A percentile compares a stretch with the other conserved stretches of the same genome.
These are phyloP conservation scores for Malthinus flaveolus DNA, from an alignment of 2,888 invertebrate species.

Conservation along the genomic window DNA sequence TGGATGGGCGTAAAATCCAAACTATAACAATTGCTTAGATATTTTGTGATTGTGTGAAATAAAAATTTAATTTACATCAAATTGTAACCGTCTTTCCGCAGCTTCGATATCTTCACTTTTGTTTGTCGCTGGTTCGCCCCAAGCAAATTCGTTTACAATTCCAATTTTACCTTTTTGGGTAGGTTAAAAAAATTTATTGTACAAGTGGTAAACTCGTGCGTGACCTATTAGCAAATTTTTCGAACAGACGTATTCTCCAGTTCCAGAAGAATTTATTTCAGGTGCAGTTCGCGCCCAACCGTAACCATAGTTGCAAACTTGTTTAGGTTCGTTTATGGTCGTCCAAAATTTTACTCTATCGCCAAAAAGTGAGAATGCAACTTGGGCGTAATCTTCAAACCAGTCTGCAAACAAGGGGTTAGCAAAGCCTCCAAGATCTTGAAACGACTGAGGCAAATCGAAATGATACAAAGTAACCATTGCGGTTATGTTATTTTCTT, in stretches of 20 bases:
- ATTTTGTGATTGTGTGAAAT: background rate
- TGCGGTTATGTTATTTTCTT: slow-evolving; percentile 57
- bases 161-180: slow-evolving; percentile 57
- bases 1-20: slow-evolving; percentile 57
- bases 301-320: slow-evolving; percentile 42
- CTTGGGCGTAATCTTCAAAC: slow-evolving; percentile 62
- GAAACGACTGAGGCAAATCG: slow-evolving; percentile 62
- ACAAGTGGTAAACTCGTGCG: too few relatives aligned
- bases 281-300: slow-evolving; percentile 20
- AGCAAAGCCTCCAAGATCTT: slow-evolving; percentile 25
- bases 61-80: slow-evolving; percentile 54
- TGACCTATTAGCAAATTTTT: too few relatives aligned
- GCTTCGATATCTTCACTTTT: slow-evolving; percentile 56
- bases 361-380: slow-evolving; percentile 49
- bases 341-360: slow-evolving; percentile 55
- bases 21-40: background rate
- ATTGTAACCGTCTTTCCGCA: slow-evolving; percentile 57
- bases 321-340: slow-evolving; percentile 59
- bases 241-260: too few relatives aligned
- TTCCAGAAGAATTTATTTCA: too few relatives aligned
- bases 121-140: slow-evolving; percentile 56
- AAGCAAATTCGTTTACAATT: slow-evolving; percentile 58
- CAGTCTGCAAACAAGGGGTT: slow-evolving; percentile 41
- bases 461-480: slow-evolving; percentile 69
- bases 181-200: slow-evolving; percentile 20